Base-by-base conservation (phyloP, 2,113 vertebrate species). In the Progne subis region DNA sequence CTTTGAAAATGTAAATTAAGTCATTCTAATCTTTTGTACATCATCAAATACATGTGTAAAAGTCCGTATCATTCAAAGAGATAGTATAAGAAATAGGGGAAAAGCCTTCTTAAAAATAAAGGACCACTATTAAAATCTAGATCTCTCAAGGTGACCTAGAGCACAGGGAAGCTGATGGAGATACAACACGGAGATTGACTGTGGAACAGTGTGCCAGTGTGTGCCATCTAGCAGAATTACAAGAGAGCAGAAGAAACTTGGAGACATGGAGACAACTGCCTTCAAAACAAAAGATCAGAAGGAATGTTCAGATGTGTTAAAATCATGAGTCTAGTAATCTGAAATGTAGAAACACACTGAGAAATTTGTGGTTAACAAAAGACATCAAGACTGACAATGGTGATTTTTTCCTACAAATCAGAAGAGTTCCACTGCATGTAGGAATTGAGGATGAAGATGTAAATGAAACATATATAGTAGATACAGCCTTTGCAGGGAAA, bases 171-270 rank as follows among this genome's bases (percentile, higher is more conserved):
- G 46, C 26, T 71, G 43, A 13, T 6, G 4, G 18, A 56, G 34
- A 19, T 69, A 10, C 0, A 7, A 29, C 3, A 3, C 14, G 18
- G 12, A 46, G 43, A 46, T 81, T 0, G 0, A 37, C 32, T 46
- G 43, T 70, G 70, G 37, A 74, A 23, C 57, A 57, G 26, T 39
- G n/a, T 3, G 2, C n/a, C 43, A 53, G 56, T 49, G 43, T 63
- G 31, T 75, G 57, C 70, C 31, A 53, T 34, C 46, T 19, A 47
- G 56, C 46, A 82, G 31, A 79, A 41, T 57, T 67, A 18, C 11
- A 49, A 4, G 34, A 78, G 26, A 14, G 6, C n/a, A 19, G 50
- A 78, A 88, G n/a, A 74, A 85, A 28, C 25, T 21, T 60, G 34
- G 5, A 28, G 26, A n/a, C 9, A n/a, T 70, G 41, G 26, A 69